Evolutionary conservation across 2,113 vertebrate species (phyloP).

Genomic region (Tragulus kanchil): DNA sequence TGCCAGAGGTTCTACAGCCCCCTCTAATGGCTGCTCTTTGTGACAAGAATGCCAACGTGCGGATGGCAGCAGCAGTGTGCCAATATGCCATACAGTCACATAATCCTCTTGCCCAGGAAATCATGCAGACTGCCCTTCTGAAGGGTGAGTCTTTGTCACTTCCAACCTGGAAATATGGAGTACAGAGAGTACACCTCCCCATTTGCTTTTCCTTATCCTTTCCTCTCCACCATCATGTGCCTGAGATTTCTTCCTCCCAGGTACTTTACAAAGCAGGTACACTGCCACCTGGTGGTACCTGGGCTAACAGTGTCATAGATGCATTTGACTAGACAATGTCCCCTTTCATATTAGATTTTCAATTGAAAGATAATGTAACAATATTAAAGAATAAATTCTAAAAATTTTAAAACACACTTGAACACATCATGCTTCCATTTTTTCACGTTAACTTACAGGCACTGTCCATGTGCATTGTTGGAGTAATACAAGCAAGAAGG

Average conservation of each 20-base stretch:
- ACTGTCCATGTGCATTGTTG: neutral
- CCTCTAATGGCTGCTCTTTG: constrained; percentile 78
- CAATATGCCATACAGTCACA: constrained; percentile 77
- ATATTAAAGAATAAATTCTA: constrained; percentile 3
- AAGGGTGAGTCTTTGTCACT: constrained; percentile 74
- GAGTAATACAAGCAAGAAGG: constrained; percentile 9
- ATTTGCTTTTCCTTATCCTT: neutral
- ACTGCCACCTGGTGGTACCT: constrained; percentile 20
- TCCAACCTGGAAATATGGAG: neutral
- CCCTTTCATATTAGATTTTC: neutral
- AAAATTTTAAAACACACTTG: neutral
- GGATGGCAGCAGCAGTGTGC: constrained; percentile 86
- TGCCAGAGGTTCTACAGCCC: constrained; percentile 80
- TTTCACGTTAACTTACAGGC: neutral
- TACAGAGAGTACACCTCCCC: neutral
- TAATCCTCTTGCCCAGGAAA: constrained; percentile 72
- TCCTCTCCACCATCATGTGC: neutral
- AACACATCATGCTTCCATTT: constrained; percentile 32
- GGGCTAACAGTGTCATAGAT: neutral
- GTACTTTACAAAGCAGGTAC: constrained; percentile 1
- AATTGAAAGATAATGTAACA: constrained; percentile 24
- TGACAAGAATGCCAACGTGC: constrained; percentile 80
- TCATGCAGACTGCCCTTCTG: constrained; percentile 82
- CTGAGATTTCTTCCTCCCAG: neutral
- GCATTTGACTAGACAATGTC: neutral